Evolutionary conservation across 2,797 vertebrate species (phyloP).

Genomic region (Triplophysa yarkandensis): DNA sequence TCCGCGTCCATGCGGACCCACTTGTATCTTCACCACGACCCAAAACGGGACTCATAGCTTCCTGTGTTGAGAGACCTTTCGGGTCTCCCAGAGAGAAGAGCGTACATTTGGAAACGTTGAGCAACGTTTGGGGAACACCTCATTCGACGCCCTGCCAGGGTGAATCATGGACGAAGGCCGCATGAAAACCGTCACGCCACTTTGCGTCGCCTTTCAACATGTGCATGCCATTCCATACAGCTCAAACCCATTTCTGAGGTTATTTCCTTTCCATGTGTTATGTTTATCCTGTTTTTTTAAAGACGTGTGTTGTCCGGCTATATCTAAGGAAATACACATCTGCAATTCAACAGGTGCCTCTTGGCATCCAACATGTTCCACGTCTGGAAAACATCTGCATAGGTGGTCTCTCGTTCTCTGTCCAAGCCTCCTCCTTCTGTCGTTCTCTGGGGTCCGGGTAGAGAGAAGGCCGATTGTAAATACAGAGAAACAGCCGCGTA

Average conservation of each 20-base stretch:
- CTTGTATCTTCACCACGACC: constrained; percentile 43
- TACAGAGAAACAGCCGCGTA: constrained; percentile 69
- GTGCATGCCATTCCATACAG: constrained; percentile 15
- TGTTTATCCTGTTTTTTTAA: constrained; percentile 51
- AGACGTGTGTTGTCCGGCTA: constrained; percentile 38
- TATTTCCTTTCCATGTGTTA: constrained; percentile 30
- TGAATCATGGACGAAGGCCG: constrained; percentile 51
- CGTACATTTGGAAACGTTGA: constrained; percentile 55
- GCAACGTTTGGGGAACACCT: constrained; percentile 56
- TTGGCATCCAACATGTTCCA: constrained; percentile 58
- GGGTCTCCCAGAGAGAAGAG: constrained; percentile 28
- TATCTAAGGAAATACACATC: constrained; percentile 51
- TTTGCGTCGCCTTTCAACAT: constrained; percentile 39
- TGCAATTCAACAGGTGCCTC: constrained; percentile 57
- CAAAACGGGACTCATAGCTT: constrained; percentile 62
- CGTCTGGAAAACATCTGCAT: constrained; percentile 75
- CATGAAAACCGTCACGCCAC: constrained; percentile 44
- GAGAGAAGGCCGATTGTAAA: constrained; percentile 71
- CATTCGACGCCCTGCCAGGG: constrained; percentile 41
- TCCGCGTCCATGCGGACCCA: constrained; percentile 48
- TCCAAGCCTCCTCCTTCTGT: constrained; percentile 32
- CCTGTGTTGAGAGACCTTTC: constrained; percentile 34
- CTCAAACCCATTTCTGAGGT: constrained; percentile 33
- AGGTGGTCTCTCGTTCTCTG: constrained; percentile 65
- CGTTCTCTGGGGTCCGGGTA: constrained; percentile 47